phyloP scores from a whole-genome alignment of 2,113 vertebrate species.

The Danionella cerebrum region DNA sequence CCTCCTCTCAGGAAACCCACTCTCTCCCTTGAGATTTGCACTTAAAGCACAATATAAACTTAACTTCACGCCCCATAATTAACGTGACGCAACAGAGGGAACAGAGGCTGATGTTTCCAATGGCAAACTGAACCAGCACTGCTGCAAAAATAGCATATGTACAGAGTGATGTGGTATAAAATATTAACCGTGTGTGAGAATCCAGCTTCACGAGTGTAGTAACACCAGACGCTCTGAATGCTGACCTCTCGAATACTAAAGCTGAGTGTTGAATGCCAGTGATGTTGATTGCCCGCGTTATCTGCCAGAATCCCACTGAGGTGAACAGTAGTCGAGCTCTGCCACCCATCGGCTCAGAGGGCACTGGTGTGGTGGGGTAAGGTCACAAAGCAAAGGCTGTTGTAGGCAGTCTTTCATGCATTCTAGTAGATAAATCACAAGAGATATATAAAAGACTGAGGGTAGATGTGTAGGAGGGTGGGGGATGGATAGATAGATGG shows the following conservation, averaged over 20 bases:
- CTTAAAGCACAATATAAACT: conserved; percentile 40
- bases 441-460: no score
- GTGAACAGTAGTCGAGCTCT: conserved; percentile 41
- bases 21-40: conserved; percentile 33
- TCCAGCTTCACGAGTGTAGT: not conserved
- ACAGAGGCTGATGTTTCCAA: conserved; percentile 25
- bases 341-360: conserved; percentile 49
- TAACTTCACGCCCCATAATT: conserved; percentile 45
- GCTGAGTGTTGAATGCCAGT: not conserved
- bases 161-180: not conserved
- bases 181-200: not conserved
- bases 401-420: no score
- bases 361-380: conserved; percentile 38
- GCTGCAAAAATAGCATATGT: not conserved
- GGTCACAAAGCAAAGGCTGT: no score
- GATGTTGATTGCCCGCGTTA: conserved; percentile 7
- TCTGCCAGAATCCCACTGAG: conserved; percentile 47
- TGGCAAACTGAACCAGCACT: not conserved
- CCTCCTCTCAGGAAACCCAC: conserved; percentile 1
- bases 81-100: conserved; percentile 50
- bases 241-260: not conserved
- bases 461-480: no score
- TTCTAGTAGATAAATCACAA: no score
- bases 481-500: no score
- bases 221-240: not conserved